Base-by-base conservation (phyloP, 2,888 invertebrate species). In the Serrognathus titanus region DNA sequence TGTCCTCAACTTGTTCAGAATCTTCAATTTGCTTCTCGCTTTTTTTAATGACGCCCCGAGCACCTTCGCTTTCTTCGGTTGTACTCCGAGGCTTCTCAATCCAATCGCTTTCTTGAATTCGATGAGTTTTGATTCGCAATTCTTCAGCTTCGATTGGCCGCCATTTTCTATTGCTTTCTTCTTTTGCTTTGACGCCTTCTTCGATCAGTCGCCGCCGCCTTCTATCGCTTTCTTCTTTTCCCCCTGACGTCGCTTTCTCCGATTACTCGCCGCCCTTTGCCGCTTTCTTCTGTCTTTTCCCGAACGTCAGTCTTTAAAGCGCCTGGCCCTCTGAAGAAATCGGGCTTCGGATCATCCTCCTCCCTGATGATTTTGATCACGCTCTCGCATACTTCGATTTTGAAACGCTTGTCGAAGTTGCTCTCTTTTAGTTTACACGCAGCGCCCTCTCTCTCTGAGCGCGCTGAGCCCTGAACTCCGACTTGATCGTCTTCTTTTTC, bases 371-470 rank as follows among this genome's bases (percentile, higher is more conserved):
- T 10, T 3, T 53, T 53, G 36, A 50, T 45, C 9, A 49, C 36
- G 16, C 24, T 45, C 2, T 50, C 54, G 45, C 39, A 49, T 35
- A 48, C 54, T 38, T 55, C 54, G 43, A 55, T 36, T 4, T 40
- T 35, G 11, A 55, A 20, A 1, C 48, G 49, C 20, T 41, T 16
- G 43, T 55, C 48, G 2, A 38, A 31, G 24, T 11, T 16, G 13
- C 54, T 55, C 20, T 36, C 36, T 7, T 37, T 43, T 13, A 37
- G 8, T 36, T 49, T 5, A 43, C 43, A 2, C 45, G 37, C 37
- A 10, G 48, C 49, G 13, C 10, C 12, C 37, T n/a, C n/a, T n/a
- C n/a, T n/a, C 35, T 37, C 9, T 13, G 2, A 16, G 11, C 4
- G 8, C 54, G 31, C 6, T 36, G 48, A n/a, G 37, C n/a, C 11